These are phyloP conservation scores for Cephus nigrinus DNA, from an alignment of 2,888 invertebrate species.

Conservation along the genomic window DNA sequence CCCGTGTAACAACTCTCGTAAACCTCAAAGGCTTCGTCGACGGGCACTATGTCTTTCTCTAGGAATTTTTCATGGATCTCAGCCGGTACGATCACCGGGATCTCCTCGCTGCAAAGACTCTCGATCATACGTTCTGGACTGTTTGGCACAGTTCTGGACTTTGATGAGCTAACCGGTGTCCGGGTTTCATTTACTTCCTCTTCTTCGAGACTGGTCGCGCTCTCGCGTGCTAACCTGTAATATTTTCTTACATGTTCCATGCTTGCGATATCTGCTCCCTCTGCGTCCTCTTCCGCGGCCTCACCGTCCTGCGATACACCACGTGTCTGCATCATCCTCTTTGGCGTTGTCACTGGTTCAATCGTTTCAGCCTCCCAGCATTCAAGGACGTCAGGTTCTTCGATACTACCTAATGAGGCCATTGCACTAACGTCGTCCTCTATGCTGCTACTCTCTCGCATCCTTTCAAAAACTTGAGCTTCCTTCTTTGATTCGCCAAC, in stretches of 20 bases:
- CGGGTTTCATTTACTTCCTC: slow-evolving; percentile 31
- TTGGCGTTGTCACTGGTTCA: slow-evolving; percentile 51
- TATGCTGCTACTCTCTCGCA: slow-evolving; percentile 6
- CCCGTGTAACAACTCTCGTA: slow-evolving; percentile 58
- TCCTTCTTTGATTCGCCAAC: not conserved
- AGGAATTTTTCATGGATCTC: slow-evolving; percentile 21
- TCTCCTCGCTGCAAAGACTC: slow-evolving; percentile 40
- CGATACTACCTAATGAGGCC: slow-evolving; percentile 55
- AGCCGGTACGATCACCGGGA: slow-evolving; percentile 41
- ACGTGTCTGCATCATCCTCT: slow-evolving; percentile 34
- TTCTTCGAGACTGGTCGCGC: slow-evolving; percentile 44
- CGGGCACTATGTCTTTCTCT: slow-evolving; percentile 33
- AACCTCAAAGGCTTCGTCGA: slow-evolving; percentile 61
- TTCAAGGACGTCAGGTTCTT: slow-evolving; percentile 67
- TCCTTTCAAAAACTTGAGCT: not conserved
- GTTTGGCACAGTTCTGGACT: slow-evolving; percentile 38
- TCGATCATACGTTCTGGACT: slow-evolving; percentile 42
- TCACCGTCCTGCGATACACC: slow-evolving; percentile 42
- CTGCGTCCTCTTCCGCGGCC: slow-evolving; percentile 35
- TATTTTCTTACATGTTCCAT: slow-evolving; percentile 56
- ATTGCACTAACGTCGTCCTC: slow-evolving; percentile 19
- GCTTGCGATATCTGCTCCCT: slow-evolving; percentile 39
- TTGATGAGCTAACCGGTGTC: slow-evolving; percentile 14
- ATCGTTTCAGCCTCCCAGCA: slow-evolving; percentile 66
- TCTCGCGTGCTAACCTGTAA: slow-evolving; percentile 54